A percentile compares a stretch with the other conserved stretches of the same genome.
Conservation (phyloP, 1,140 invertebrate species). For the Planococcus citri region DNA sequence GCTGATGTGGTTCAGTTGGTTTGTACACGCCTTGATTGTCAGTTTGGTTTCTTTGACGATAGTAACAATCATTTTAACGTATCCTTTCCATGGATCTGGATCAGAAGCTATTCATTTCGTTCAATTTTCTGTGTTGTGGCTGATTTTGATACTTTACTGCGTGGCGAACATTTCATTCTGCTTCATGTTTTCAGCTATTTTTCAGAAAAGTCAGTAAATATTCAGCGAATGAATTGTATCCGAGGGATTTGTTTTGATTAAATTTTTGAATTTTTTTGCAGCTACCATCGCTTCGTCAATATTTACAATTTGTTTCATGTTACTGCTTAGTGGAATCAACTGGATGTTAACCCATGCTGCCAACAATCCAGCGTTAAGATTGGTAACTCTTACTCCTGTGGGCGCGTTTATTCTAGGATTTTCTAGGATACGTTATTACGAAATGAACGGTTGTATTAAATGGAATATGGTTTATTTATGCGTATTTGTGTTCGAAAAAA, state of each 20-base stretch:
- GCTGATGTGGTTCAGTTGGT: slow-evolving; percentile 52
- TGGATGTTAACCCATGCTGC: background rate
- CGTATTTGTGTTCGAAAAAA: too few relatives aligned
- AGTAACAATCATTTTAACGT: slow-evolving; percentile 36
- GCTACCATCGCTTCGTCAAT: background rate
- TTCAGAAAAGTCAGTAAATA: slow-evolving; percentile 1
- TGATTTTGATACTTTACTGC: slow-evolving; percentile 20
- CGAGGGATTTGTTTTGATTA: background rate
- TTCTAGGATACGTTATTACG: background rate
- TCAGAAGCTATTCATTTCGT: slow-evolving; percentile 32
- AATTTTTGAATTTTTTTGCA: background rate
- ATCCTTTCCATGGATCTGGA: slow-evolving; percentile 30
- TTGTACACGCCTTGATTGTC: slow-evolving; percentile 45
- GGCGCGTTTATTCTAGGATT: background rate
- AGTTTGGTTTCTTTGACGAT: slow-evolving; percentile 36
- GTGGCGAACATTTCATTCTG: slow-evolving; percentile 22
- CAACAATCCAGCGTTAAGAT: background rate
- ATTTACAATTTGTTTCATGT: background rate
- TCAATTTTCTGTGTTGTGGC: slow-evolving; percentile 33
- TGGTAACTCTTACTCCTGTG: background rate
- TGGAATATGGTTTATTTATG: background rate
- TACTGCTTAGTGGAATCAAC: background rate
- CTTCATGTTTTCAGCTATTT: slow-evolving; percentile 22
- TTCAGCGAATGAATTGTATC: background rate
- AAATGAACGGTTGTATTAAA: background rate